Conservation (phyloP, 1,140 invertebrate species). For the Piezodorus guildinii region DNA sequence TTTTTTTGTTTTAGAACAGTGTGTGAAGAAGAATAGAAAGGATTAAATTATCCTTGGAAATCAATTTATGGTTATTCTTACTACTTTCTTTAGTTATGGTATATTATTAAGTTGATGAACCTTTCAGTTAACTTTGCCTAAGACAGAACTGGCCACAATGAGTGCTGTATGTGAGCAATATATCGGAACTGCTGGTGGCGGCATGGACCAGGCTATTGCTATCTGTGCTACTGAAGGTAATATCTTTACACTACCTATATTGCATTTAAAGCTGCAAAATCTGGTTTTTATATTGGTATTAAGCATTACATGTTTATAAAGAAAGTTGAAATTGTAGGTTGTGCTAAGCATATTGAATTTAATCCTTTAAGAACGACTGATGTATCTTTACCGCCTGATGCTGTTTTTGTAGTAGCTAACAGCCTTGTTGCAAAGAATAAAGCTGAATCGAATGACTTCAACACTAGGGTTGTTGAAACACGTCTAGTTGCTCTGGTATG, state of each 20-base stretch:
- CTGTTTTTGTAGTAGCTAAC: constrained; percentile 87
- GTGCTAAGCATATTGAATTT: constrained; percentile 88
- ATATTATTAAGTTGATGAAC: no score
- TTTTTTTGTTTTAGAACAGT: no score
- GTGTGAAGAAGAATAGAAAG: no score
- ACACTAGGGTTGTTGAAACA: constrained; percentile 89
- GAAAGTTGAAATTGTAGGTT: constrained; percentile 38
- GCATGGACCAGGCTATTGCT: constrained; percentile 99
- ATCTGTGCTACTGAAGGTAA: constrained; percentile 77
- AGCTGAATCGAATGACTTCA: constrained; percentile 81
- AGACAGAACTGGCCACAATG: constrained; percentile 68
- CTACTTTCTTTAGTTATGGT: no score
- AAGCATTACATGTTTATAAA: constrained; percentile 16
- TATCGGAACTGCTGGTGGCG: constrained; percentile 92
- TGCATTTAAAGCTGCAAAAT: no score
- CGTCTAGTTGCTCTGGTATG: constrained; percentile 71
- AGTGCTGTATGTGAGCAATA: constrained; percentile 82
- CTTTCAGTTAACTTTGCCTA: constrained; percentile 42
- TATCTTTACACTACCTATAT: constrained; percentile 3
- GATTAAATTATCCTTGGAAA: no score
- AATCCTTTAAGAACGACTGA: constrained; percentile 70
- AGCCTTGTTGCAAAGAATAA: constrained; percentile 86
- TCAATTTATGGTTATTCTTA: no score
- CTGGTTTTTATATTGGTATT: background rate
- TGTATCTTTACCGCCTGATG: constrained; percentile 65